Evolutionary conservation across 2,113 vertebrate species (phyloP).

Genomic region (Colossoma macropomum): DNA sequence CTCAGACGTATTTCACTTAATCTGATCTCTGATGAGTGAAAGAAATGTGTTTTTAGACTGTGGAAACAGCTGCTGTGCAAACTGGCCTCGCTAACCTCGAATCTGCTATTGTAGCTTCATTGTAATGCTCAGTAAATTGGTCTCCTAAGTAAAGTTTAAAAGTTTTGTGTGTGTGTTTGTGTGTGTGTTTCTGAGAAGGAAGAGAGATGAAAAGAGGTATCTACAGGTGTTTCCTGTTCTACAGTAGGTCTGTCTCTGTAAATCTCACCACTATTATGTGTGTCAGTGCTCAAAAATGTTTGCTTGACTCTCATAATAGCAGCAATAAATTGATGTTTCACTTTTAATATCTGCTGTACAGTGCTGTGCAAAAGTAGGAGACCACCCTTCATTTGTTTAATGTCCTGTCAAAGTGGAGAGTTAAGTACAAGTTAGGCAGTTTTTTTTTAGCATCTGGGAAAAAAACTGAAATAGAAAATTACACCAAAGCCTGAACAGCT

Average conservation of each 20-base stretch:
- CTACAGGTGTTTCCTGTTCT: conserved; percentile 53
- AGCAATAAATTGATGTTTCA: not conserved
- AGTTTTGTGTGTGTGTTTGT: conserved; percentile 27
- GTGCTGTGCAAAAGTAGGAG: too few relatives aligned
- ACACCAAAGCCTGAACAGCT: too few relatives aligned
- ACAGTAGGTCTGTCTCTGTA: conserved; percentile 38
- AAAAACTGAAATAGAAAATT: too few relatives aligned
- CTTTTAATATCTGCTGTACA: too few relatives aligned
- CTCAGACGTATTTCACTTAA: not conserved
- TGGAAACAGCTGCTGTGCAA: not conserved
- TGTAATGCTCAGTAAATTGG: conserved; percentile 8
- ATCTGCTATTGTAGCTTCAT: not conserved
- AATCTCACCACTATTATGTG: conserved; percentile 45
- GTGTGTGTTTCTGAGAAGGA: conserved; percentile 15
- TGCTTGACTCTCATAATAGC: not conserved
- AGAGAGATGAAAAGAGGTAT: not conserved
- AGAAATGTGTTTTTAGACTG: conserved; percentile 2
- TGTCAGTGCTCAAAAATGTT: not conserved
- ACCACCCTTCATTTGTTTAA: too few relatives aligned
- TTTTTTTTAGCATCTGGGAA: too few relatives aligned
- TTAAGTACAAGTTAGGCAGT: too few relatives aligned
- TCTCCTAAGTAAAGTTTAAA: not conserved
- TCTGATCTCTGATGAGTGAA: not conserved
- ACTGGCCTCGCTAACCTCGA: not conserved
- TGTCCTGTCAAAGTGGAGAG: too few relatives aligned